A percentile compares a stretch with the other conserved stretches of the same genome.
These are phyloP conservation scores for Heliangelus exortis DNA, from an alignment of 2,797 vertebrate species.

Conservation along the genomic window DNA sequence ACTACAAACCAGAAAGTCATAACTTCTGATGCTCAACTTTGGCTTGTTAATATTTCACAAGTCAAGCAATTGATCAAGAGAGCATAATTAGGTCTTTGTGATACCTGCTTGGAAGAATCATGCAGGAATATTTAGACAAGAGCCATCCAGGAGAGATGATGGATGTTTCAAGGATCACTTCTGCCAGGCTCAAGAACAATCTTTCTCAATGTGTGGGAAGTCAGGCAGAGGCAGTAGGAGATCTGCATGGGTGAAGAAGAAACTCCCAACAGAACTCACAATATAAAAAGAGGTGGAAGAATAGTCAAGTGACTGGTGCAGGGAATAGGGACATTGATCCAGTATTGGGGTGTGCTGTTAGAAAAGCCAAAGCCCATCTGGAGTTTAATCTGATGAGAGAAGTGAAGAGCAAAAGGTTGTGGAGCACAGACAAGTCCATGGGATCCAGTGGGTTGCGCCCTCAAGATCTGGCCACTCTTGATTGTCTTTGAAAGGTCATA, in stretches of 20 bases:
- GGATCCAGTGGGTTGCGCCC: not conserved
- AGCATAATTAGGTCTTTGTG: not conserved
- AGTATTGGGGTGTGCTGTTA: not conserved
- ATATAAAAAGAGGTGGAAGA: not conserved
- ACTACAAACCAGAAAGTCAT: not conserved
- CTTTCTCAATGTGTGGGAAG: not conserved
- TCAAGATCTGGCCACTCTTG: not conserved
- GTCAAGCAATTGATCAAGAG: not conserved
- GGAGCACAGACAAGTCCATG: not conserved
- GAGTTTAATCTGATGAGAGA: not conserved
- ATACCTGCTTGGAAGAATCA: not conserved
- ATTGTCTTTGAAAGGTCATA: not conserved
- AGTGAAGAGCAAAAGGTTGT: not conserved
- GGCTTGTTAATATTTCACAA: not conserved
- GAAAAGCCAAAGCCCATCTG: not conserved
- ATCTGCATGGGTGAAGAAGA: not conserved
- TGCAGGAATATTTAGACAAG: not conserved
- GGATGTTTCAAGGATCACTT: not conserved
- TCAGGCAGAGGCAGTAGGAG: not conserved
- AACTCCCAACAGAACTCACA: not conserved
- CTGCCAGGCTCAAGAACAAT: not conserved
- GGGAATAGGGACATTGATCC: not conserved
- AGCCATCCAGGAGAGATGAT: not conserved
- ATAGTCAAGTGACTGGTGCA: not conserved
- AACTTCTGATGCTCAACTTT: not conserved